Conservation (phyloP, 30 jellyfish, hydroid and myxozoan species). For the Turritopsis rubra region DNA sequence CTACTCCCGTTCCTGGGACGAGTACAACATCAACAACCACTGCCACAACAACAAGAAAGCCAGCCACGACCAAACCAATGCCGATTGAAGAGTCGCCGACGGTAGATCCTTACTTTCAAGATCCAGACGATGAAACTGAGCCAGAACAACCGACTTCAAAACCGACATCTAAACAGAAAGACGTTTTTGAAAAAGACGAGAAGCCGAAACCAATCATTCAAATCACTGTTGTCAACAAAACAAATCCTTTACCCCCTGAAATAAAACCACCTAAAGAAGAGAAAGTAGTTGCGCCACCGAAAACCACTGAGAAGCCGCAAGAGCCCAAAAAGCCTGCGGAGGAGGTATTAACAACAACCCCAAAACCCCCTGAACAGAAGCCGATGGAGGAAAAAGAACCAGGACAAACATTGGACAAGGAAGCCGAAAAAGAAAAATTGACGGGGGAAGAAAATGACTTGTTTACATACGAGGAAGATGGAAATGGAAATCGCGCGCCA, state of each 20-base stretch:
- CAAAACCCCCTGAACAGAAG: slow-evolving; percentile 36
- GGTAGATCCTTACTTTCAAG: slow-evolving; percentile 43
- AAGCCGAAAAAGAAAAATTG: slow-evolving; percentile 34
- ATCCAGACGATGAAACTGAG: not conserved
- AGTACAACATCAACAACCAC: slow-evolving; percentile 15
- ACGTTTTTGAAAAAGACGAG: slow-evolving; percentile 1
- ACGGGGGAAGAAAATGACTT: slow-evolving; percentile 36
- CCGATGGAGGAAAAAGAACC: slow-evolving; percentile 49
- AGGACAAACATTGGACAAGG: slow-evolving; percentile 54
- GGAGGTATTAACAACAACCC: slow-evolving; percentile 24
- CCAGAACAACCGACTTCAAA: not conserved
- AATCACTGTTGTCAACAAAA: slow-evolving; percentile 28
- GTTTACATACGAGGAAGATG: slow-evolving; percentile 62
- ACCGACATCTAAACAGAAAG: slow-evolving; percentile 8
- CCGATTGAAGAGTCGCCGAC: slow-evolving; percentile 9
- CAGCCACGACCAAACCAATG: slow-evolving; percentile 3
- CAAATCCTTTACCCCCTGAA: slow-evolving; percentile 2
- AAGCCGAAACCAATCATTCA: slow-evolving; percentile 28
- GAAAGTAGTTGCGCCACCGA: slow-evolving; percentile 1
- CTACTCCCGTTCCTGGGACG: slow-evolving; percentile 11
- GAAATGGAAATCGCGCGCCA: slow-evolving; percentile 64
- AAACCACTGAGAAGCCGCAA: slow-evolving; percentile 20
- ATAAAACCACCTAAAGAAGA: slow-evolving; percentile 10
- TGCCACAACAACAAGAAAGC: slow-evolving; percentile 9
- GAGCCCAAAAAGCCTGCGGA: slow-evolving; percentile 34